Evolutionary conservation across 1,140 invertebrate species (phyloP).

Genomic region (Metopolophium dirhodum): DNA sequence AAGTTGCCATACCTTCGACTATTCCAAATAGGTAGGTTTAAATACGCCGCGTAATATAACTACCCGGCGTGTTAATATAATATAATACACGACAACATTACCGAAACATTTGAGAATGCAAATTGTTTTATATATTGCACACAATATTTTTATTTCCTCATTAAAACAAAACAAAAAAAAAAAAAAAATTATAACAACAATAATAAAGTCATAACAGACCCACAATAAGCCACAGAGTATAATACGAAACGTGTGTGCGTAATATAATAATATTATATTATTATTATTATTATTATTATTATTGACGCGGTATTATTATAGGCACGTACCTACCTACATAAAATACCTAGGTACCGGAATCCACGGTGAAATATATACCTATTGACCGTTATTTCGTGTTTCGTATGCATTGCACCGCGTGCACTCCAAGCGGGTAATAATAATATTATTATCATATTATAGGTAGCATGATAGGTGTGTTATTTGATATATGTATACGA

Average conservation of each 20-base stretch:
- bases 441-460: slow-evolving; percentile 6
- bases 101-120: background rate
- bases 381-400: slow-evolving; percentile 9
- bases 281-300: background rate
- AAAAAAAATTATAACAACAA: background rate
- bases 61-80: background rate
- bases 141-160: background rate
- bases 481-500: background rate
- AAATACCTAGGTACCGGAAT: background rate
- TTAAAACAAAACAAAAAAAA: background rate
- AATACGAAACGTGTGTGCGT: background rate
- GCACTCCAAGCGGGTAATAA: background rate
- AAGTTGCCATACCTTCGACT: background rate
- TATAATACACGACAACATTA: background rate
- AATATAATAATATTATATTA: background rate
- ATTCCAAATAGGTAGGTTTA: background rate
- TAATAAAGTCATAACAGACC: background rate
- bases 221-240: background rate
- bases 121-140: background rate
- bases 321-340: background rate
- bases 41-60: background rate
- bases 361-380: background rate
- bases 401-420: background rate
- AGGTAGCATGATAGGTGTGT: background rate
- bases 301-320: background rate